A percentile compares a stretch with the other conserved stretches of the same genome.
These are phyloP conservation scores for Eumerus sabulonum DNA, from an alignment of 2,888 invertebrate genomes.

Conservation along the genomic window DNA sequence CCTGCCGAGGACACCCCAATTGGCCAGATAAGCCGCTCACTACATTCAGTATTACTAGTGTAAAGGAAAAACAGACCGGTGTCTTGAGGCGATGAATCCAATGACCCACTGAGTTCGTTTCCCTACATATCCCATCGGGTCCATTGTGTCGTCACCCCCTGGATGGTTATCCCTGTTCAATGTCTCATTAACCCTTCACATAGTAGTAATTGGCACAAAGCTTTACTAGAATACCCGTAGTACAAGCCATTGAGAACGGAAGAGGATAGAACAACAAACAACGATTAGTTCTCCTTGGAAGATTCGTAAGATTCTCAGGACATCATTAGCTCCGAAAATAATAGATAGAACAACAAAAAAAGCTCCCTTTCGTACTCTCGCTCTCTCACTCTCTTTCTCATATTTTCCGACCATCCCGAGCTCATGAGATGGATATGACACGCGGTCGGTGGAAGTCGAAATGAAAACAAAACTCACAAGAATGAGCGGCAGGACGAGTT, in stretches of 20 bases:
- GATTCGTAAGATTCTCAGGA: slow-evolving; percentile 11
- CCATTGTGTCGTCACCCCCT: slow-evolving; percentile 7
- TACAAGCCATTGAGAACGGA: not conserved
- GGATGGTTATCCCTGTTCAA: slow-evolving; percentile 43
- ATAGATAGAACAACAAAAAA: slow-evolving; percentile 16
- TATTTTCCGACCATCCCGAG: too few relatives aligned
- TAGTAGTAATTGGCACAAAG: slow-evolving; percentile 38
- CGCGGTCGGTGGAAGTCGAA: slow-evolving; percentile 60
- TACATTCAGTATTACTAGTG: slow-evolving; percentile 20
- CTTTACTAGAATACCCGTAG: not conserved
- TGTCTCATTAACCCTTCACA: slow-evolving; percentile 51
- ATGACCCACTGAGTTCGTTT: slow-evolving; percentile 43
- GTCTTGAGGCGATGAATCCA: slow-evolving; percentile 35
- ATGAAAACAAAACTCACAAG: slow-evolving; percentile 46
- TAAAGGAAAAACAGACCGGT: slow-evolving; percentile 37
- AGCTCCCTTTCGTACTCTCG: slow-evolving; percentile 2
- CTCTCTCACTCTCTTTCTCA: not conserved
- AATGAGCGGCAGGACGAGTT: slow-evolving; percentile 13
- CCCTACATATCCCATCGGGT: slow-evolving; percentile 22
- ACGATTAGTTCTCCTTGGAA: slow-evolving; percentile 17
- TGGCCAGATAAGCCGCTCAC: slow-evolving; percentile 28
- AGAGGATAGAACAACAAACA: not conserved
- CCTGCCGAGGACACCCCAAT: not conserved
- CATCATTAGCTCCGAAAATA: slow-evolving; percentile 10
- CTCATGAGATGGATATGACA: slow-evolving; percentile 30